A percentile compares a stretch with the other conserved stretches of the same genome.
These are phyloP conservation scores for Eucidaris tribuloides DNA, from an alignment of 35 echinoderm and acorn worm species.

Conservation along the genomic window DNA sequence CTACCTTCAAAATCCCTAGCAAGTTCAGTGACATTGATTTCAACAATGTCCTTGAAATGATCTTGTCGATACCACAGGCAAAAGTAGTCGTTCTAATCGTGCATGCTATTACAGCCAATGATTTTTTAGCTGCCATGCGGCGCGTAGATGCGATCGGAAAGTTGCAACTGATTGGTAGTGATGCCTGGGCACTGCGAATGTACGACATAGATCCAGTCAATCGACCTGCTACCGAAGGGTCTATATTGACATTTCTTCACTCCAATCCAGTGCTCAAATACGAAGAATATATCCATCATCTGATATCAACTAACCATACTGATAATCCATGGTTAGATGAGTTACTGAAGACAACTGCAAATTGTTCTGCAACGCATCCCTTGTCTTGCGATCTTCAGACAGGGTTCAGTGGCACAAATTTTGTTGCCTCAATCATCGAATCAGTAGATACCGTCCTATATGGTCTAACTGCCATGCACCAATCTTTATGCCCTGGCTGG, in stretches of 20 bases:
- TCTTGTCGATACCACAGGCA: not conserved
- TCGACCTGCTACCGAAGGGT: not conserved
- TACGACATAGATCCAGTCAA: slow-evolving; percentile 1
- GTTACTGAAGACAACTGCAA: not conserved
- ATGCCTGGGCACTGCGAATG: slow-evolving; percentile 21
- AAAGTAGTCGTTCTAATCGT: slow-evolving; percentile 36
- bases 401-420: slow-evolving; percentile 3
- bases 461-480: slow-evolving; percentile 4
- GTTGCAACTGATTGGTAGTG: slow-evolving; percentile 34
- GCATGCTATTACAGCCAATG: not conserved
- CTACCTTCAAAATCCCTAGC: not conserved
- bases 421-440: slow-evolving; percentile 29
- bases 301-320: not conserved
- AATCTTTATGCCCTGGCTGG: not conserved
- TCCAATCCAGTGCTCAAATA: slow-evolving; percentile 7
- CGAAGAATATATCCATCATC: slow-evolving; percentile 12
- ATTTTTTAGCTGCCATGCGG: not conserved
- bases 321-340: slow-evolving; percentile 24
- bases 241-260: slow-evolving; percentile 26
- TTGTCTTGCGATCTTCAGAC: not conserved
- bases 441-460: slow-evolving; percentile 34
- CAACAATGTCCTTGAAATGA: slow-evolving; percentile 11
- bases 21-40: not conserved
- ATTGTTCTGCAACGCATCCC: not conserved
- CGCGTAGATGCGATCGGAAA: not conserved